A percentile compares a stretch with the other conserved stretches of the same genome.
These are phyloP conservation scores for Ommatoiulus sabulosus DNA, from an alignment of 2,888 invertebrate genomes.

Conservation along the genomic window DNA sequence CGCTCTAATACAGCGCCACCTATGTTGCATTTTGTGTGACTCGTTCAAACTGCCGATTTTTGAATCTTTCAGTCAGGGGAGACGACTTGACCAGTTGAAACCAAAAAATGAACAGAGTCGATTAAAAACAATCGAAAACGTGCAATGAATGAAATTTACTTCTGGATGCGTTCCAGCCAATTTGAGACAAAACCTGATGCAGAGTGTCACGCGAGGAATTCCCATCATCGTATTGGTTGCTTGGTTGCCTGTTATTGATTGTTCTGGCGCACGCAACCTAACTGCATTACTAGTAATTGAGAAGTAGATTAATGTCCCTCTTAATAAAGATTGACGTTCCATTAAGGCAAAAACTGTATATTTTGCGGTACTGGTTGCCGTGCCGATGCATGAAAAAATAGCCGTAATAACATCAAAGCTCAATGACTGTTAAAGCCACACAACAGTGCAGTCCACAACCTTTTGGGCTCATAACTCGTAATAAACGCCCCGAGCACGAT, in stretches of 20 bases:
- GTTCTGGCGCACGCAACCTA: neutral
- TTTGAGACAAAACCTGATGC: neutral
- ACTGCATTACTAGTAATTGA: slow-evolving; percentile 19
- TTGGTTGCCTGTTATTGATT: neutral
- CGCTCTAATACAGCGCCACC: neutral
- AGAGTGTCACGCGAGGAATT: neutral
- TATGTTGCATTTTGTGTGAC: neutral
- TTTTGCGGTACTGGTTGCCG: neutral
- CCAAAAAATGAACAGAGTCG: neutral
- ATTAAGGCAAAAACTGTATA: neutral
- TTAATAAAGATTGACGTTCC: neutral
- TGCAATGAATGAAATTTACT: neutral
- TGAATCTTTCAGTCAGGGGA: neutral
- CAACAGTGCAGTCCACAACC: neutral
- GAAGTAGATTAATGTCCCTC: neutral
- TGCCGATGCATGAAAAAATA: neutral
- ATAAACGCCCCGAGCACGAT: neutral
- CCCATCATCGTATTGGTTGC: neutral
- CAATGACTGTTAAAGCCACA: neutral
- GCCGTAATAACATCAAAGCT: neutral
- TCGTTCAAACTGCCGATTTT: neutral
- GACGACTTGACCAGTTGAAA: neutral
- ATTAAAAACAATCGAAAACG: neutral
- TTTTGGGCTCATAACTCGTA: neutral
- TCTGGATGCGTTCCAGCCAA: neutral